Evolutionary conservation across 2,888 invertebrate species (phyloP).

Genomic region (Dastarcus helophoroides): DNA sequence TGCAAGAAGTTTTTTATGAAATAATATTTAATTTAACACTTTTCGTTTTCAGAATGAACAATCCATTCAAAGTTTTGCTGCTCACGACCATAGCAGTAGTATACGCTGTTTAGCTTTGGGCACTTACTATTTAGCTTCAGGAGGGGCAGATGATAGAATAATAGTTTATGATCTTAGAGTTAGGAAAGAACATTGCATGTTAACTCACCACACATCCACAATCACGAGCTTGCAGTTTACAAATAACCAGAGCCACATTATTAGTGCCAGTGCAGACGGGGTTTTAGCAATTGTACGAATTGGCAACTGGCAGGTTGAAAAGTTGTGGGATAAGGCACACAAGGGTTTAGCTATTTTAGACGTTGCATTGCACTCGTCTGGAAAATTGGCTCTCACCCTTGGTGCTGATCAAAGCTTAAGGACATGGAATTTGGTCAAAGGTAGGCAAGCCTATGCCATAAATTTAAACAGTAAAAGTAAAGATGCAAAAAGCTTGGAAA

Average conservation of each 20-base stretch:
- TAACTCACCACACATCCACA: constrained; percentile 75
- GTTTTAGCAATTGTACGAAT: constrained; percentile 68
- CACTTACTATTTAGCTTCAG: constrained; percentile 69
- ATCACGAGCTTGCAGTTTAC: constrained; percentile 71
- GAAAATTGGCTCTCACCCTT: constrained; percentile 77
- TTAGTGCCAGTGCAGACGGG: constrained; percentile 80
- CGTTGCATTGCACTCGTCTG: constrained; percentile 77
- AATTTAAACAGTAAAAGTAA: constrained; percentile 63
- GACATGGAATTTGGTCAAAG: constrained; percentile 92
- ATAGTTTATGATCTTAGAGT: constrained; percentile 71
- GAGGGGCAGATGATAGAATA: constrained; percentile 82
- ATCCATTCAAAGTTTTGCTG: constrained; percentile 72
- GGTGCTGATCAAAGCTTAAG: constrained; percentile 73
- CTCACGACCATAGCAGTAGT: constrained; percentile 74
- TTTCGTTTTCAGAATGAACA: constrained; percentile 38
- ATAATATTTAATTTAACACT: constrained; percentile 8
- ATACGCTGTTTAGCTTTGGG: constrained; percentile 61
- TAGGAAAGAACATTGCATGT: constrained; percentile 65
- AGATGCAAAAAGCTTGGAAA: constrained; percentile 28
- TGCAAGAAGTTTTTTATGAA: constrained; percentile 3
- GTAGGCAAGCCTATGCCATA: constrained; percentile 80
- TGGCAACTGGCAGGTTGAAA: constrained; percentile 79
- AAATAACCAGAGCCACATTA: constrained; percentile 61
- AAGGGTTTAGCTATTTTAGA: constrained; percentile 62
- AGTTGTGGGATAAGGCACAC: constrained; percentile 73